phyloP scores from a whole-genome alignment of 2,888 invertebrate species.

The Chaetogeoica ovagalla region DNA sequence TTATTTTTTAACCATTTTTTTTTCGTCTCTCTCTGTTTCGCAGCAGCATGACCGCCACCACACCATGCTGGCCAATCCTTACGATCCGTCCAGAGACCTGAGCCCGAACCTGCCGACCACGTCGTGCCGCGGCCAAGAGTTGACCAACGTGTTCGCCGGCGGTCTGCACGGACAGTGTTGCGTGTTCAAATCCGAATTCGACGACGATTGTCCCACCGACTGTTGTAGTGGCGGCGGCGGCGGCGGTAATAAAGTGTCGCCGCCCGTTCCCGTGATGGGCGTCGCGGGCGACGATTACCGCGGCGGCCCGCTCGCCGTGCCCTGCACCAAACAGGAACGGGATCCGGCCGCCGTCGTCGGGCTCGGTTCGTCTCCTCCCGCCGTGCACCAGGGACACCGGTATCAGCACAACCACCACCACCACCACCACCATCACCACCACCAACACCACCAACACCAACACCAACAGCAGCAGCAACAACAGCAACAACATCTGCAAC shows the following conservation, averaged over 20 bases:
- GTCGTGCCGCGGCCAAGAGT: conserved; percentile 61
- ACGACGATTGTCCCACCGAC: conserved; percentile 57
- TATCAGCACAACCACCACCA: conserved; percentile 54
- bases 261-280: conserved; percentile 26
- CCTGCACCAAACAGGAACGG: conserved; percentile 34
- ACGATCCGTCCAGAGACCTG: conserved; percentile 73
- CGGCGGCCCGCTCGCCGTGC: conserved; percentile 10
- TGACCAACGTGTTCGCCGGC: conserved; percentile 60
- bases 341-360: conserved; percentile 8
- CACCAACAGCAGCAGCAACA: conserved; percentile 54
- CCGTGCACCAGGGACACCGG: conserved; percentile 54
- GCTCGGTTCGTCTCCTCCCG: conserved; percentile 3
- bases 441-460: too few species aligned
- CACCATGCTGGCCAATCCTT: conserved; percentile 65
- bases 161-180: conserved; percentile 55
- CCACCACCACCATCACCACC: conserved; percentile 26
- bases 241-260: conserved; percentile 30
- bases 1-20: conserved; percentile 51
- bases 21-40: conserved; percentile 61
- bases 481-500: conserved; percentile 54
- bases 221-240: background rate
- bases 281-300: conserved; percentile 13
- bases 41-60: conserved; percentile 72
- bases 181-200: conserved; percentile 58
- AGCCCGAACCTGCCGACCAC: conserved; percentile 73